Conservation (phyloP, 2,113 vertebrate genomes). For the Toxotes chatareus region DNA sequence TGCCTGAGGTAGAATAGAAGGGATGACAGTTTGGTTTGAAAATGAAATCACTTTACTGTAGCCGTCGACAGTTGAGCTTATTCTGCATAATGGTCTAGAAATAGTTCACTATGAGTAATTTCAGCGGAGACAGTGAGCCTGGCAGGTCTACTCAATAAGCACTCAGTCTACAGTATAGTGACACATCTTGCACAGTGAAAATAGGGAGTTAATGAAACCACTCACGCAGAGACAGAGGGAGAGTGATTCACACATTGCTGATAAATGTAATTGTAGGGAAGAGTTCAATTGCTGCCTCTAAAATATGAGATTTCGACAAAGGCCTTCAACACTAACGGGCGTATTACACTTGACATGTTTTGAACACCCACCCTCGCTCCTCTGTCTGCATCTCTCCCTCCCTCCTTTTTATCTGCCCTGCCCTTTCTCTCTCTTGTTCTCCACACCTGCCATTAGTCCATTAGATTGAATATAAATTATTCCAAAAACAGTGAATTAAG, state of each 20-base stretch:
- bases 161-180: constrained; percentile 60
- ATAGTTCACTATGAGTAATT: constrained; percentile 67
- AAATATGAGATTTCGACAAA: constrained; percentile 66
- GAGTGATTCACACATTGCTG: constrained; percentile 54
- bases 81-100: constrained; percentile 71
- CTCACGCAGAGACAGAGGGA: constrained; percentile 34
- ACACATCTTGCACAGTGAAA: constrained; percentile 60
- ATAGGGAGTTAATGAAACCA: constrained; percentile 71
- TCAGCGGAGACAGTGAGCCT: constrained; percentile 40
- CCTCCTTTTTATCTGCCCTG: not conserved
- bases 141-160: constrained; percentile 68
- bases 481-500: constrained; percentile 15
- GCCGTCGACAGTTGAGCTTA: constrained; percentile 61
- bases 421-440: not conserved
- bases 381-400: constrained; percentile 34
- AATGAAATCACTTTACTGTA: constrained; percentile 67
- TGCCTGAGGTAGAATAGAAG: constrained; percentile 30
- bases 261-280: constrained; percentile 69
- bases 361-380: constrained; percentile 51
- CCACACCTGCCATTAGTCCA: not conserved
- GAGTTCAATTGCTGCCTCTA: constrained; percentile 66
- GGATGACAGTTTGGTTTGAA: constrained; percentile 53
- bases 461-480: constrained; percentile 13
- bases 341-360: constrained; percentile 64
- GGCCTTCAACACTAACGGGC: constrained; percentile 40